Base-by-base conservation (phyloP, 2,113 vertebrate species). In the Indicator indicator region DNA sequence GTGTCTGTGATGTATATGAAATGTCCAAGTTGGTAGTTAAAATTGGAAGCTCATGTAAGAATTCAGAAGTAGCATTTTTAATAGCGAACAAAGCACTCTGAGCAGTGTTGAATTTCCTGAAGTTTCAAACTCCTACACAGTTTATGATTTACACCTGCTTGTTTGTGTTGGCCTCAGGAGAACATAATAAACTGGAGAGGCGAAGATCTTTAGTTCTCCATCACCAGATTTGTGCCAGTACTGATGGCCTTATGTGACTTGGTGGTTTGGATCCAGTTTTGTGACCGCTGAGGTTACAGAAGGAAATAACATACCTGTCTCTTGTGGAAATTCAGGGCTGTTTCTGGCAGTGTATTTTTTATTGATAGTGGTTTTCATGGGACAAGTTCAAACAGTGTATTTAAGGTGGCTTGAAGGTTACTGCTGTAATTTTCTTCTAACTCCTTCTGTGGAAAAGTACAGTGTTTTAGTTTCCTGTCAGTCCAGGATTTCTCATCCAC, bases 181-280 rank as follows among this genome's bases (percentile, higher is more conserved):
- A 64, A 50, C 6, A 4, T 63, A 16, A 60, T 38, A 55, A 79
- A 73, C 11, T 7, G 67, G 44, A 42, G 72, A 63, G 30, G 46
- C 1, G 1, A 59, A 81, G 64, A 6, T 63, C 62, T 59, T 36
- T 4, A 72, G 42, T 63, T 76, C 28, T 42, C 0, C 3, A 5
- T 77, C 75, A 55, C 55, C 80, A 36, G 12, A 48, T 72, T 75
- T 27, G 30, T 60, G 72, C 68, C 85, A 71, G 67, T n/a, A 6
- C 69, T 71, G 73, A 69, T 86, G 89, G 68, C 82, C 88, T 83
- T 67, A 11, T 5, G 72, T 86, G 91, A 75, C 62, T 60, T 48
- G 18, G 36, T 62, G 81, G 70, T 77, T 93, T 85, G 75, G 75
- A 85, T 64, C 7, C 12, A 5, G n/a, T 68, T 72, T 52, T 79